Evolutionary conservation across 1,140 invertebrate species (phyloP), one percentile per base, ranked within the genome.

Genomic region (Lutraria rhynchaena): DNA sequence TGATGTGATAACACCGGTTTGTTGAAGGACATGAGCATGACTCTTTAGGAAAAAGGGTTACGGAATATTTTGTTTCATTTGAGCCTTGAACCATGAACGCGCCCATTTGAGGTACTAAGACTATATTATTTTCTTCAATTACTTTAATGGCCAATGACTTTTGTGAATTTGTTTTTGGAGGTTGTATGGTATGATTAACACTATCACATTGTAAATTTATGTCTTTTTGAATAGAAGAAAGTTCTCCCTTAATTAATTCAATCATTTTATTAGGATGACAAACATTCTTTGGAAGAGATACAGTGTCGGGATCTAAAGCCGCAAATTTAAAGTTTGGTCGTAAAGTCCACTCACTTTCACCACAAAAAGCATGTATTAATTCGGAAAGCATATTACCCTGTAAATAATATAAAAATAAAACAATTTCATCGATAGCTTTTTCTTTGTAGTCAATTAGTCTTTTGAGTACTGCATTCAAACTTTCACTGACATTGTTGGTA

Each of bases 171-270:
- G 61, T 17, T 24, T 41, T 35, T 3, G 11, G 4, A 15, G 17
- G 13, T 11, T 9, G 4, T 29, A 11, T 41, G 22, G 24, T 22
- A 24, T 13, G 11, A 49, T 11, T 2, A 13, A 35, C n/a, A 4
- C 37, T 69, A 11, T 49, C 37, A 24, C 37, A 2, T 46, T 46
- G 29, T 49, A 19, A 24, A 49, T 49, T 69, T 22, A 3, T 3
- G 2, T 41, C 27, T 35, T 13, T 31, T 44, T 3, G 2, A 19
- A 46, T 71, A 1, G 1, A 4, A 7, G 46, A 71, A 3, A 31
- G 69, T 71, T 71, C 69, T 24, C 69, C 69, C n/a, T 71, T 71
- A n/a, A 71, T 71, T n/a, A 55, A 35, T 31, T 71, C 51, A 17
- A 73, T 73, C n/a, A 73, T 33, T 73, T 31, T 73, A 57, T 29